Evolutionary conservation across 2,113 vertebrate genomes (phyloP).

Genomic region (Brachirus orientalis): DNA sequence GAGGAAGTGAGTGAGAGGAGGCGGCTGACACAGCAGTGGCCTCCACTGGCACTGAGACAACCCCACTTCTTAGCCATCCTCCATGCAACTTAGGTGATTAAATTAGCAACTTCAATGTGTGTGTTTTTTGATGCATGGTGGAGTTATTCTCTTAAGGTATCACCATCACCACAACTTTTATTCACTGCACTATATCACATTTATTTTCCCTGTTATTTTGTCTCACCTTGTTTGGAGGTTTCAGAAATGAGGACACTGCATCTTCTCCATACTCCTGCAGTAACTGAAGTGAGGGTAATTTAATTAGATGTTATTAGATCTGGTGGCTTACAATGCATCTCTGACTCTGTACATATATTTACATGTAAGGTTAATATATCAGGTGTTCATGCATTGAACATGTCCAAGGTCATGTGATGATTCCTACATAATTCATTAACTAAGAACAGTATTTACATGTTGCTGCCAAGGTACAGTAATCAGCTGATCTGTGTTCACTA

Average conservation of each 20-base stretch:
- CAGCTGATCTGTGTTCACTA: constrained; percentile 46
- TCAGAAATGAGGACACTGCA: constrained; percentile 40
- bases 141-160: constrained; percentile 65
- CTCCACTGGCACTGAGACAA: constrained; percentile 58
- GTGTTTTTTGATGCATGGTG: constrained; percentile 60
- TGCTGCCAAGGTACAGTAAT: constrained; percentile 41
- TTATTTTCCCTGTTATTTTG: constrained; percentile 53
- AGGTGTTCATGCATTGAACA: not conserved
- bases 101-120: constrained; percentile 65
- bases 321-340: constrained; percentile 1
- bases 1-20: constrained; percentile 32
- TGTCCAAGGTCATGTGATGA: constrained; percentile 13
- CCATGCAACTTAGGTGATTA: constrained; percentile 66
- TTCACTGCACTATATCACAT: constrained; percentile 62
- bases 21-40: constrained; percentile 48
- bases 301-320: constrained; percentile 1
- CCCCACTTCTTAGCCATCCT: constrained; percentile 48
- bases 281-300: constrained; percentile 3
- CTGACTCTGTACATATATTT: not conserved
- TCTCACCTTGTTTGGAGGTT: constrained; percentile 44
- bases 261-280: constrained; percentile 10
- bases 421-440: constrained; percentile 27
- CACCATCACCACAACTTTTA: constrained; percentile 60
- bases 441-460: constrained; percentile 50
- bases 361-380: constrained; percentile 8